Percentiles rank a stretch among this genome's conserved stretches.
Conservation (phyloP, 1,140 invertebrate genomes). For the Papilio helenus region DNA sequence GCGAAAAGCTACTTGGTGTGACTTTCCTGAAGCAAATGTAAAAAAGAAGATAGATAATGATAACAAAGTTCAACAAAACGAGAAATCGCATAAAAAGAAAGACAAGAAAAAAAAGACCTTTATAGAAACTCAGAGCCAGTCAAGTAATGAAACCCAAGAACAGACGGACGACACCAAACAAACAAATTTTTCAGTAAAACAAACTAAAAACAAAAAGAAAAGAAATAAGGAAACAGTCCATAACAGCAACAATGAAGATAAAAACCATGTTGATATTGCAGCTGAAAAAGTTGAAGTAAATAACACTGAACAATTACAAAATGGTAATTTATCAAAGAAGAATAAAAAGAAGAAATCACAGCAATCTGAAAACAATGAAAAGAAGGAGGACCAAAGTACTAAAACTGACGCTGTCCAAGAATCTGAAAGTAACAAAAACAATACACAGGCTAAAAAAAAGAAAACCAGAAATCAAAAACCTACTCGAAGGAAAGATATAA, state of each 20-base stretch:
- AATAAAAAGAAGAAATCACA: constrained; percentile 40
- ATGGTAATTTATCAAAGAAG: constrained; percentile 35
- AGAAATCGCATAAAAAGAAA: constrained; percentile 42
- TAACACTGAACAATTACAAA: background rate
- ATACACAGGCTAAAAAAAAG: constrained; percentile 59
- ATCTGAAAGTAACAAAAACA: constrained; percentile 41
- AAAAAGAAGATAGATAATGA: constrained; percentile 47
- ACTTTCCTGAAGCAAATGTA: constrained; percentile 74
- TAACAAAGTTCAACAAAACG: constrained; percentile 26
- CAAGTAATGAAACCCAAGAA: background rate
- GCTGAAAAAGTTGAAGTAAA: constrained; percentile 11
- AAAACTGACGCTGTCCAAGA: constrained; percentile 35
- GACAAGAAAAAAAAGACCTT: constrained; percentile 36
- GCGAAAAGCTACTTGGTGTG: constrained; percentile 81
- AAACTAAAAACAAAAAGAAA: constrained; percentile 32
- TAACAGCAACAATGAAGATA: background rate
- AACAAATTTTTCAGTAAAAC: background rate
- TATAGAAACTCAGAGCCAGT: background rate
- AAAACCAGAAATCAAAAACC: constrained; percentile 62
- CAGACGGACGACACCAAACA: background rate
- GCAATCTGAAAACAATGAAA: constrained; percentile 10
- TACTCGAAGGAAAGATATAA: constrained; percentile 81
- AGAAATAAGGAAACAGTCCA: constrained; percentile 4
- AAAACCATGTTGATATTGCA: background rate
- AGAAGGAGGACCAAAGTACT: constrained; percentile 40